phyloP scores from a whole-genome alignment of 1,140 invertebrate genomes.

The Drosophila eugracilis region DNA sequence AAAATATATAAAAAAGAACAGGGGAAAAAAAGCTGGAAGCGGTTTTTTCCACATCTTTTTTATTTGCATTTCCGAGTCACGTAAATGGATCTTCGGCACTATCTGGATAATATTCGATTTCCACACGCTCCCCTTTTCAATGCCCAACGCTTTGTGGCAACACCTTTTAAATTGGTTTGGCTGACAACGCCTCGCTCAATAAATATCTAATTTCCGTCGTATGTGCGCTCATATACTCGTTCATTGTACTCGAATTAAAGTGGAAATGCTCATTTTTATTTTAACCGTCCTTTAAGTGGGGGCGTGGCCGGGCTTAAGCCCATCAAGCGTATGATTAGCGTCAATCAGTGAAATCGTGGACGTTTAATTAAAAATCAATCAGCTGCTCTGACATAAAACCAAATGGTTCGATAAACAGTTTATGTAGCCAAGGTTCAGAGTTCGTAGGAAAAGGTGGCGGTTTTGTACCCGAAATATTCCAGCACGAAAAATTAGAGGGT shows the following conservation, averaged over 20 bases:
- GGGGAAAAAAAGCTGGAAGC: constrained; percentile 17
- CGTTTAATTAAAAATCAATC: constrained; percentile 78
- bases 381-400: constrained; percentile 61
- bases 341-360: constrained; percentile 55
- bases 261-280: constrained; percentile 13
- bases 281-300: constrained; percentile 9
- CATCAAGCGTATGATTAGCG: constrained; percentile 68
- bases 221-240: constrained; percentile 4
- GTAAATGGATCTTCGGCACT: constrained; percentile 77
- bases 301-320: constrained; percentile 23
- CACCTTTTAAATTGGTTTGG: constrained; percentile 56
- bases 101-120: constrained; percentile 68
- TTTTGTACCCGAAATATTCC: too few species aligned
- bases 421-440: constrained; percentile 12
- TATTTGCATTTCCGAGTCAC: constrained; percentile 71
- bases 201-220: constrained; percentile 64
- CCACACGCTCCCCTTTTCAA: constrained; percentile 16
- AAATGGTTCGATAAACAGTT: constrained; percentile 39
- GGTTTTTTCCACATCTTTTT: constrained; percentile 39
- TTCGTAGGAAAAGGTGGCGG: constrained; percentile 3
- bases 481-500: background rate
- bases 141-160: constrained; percentile 3
- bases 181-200: constrained; percentile 27
- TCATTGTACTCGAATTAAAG: constrained; percentile 38
- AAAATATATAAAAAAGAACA: constrained; percentile 66